Evolutionary conservation across 2,797 vertebrate genomes (phyloP).

Genomic region (Crotalus adamanteus): DNA sequence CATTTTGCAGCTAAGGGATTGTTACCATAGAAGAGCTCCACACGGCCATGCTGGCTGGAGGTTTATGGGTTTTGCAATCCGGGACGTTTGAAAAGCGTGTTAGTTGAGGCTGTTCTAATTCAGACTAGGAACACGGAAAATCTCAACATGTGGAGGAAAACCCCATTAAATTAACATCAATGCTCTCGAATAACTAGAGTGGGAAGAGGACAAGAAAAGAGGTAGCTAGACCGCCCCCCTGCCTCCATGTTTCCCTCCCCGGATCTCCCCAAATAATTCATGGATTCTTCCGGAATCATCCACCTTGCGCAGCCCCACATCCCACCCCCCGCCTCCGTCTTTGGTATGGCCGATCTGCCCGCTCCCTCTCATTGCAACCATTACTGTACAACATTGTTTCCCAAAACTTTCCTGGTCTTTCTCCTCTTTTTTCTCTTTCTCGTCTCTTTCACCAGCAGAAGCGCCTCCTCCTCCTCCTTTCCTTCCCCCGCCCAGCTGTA

Average conservation of each 20-base stretch:
- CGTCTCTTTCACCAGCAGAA: neutral
- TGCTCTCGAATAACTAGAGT: neutral
- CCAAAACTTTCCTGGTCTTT: constrained; percentile 17
- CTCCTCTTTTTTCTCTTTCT: neutral
- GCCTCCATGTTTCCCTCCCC: neutral
- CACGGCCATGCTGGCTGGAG: neutral
- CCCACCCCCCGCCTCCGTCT: neutral
- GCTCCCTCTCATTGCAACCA: neutral
- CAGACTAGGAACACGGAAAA: neutral
- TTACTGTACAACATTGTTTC: neutral
- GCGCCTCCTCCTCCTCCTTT: neutral
- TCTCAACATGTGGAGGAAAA: neutral
- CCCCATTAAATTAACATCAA: neutral
- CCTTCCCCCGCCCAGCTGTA: neutral
- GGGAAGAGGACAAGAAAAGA: neutral
- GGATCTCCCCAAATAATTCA: neutral
- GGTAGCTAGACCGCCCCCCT: too few species aligned
- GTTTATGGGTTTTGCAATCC: neutral
- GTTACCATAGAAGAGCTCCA: neutral
- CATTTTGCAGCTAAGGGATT: neutral
- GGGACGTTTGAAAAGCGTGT: neutral
- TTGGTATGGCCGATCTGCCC: neutral
- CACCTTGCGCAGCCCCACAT: neutral
- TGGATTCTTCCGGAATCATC: neutral
- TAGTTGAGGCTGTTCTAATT: neutral